Percentiles rank a stretch among this genome's conserved stretches.
Evolutionary conservation across 2,113 vertebrate genomes (phyloP).

Genomic region (Rhipidura dahli): DNA sequence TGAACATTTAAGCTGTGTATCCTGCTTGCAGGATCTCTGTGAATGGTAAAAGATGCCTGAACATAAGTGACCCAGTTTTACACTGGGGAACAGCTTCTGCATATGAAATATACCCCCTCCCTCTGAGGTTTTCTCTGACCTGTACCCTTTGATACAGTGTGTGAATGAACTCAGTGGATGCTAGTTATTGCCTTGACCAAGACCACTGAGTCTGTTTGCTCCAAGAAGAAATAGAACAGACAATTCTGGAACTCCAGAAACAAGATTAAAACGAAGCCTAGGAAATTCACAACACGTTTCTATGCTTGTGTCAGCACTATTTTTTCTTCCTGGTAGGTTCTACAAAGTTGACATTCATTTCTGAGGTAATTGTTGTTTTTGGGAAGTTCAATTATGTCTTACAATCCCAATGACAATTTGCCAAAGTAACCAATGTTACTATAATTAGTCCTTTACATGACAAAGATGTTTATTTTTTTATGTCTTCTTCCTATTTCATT

Average conservation of each 20-base stretch:
- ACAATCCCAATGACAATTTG: background rate
- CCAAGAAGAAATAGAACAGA: background rate
- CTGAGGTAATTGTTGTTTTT: background rate
- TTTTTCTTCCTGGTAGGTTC: background rate
- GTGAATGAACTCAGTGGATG: background rate
- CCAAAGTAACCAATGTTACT: background rate
- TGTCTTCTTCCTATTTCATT: background rate
- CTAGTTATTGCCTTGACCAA: background rate
- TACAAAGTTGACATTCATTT: background rate
- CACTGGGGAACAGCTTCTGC: background rate
- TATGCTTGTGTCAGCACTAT: background rate
- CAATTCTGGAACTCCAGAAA: background rate
- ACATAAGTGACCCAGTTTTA: background rate
- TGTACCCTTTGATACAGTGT: background rate
- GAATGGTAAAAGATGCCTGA: background rate
- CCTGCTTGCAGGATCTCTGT: background rate
- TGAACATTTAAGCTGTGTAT: background rate
- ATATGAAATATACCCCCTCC: background rate
- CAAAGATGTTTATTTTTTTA: background rate
- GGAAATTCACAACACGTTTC: background rate
- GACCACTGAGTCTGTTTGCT: background rate
- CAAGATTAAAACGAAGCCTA: background rate
- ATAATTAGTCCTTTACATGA: background rate
- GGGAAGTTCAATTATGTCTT: background rate
- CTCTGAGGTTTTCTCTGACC: background rate